A percentile compares a stretch with the other conserved stretches of the same genome.
These are phyloP conservation scores for Dolichotis patagonum DNA, from an alignment of 2,113 vertebrate genomes.

Conservation along the genomic window DNA sequence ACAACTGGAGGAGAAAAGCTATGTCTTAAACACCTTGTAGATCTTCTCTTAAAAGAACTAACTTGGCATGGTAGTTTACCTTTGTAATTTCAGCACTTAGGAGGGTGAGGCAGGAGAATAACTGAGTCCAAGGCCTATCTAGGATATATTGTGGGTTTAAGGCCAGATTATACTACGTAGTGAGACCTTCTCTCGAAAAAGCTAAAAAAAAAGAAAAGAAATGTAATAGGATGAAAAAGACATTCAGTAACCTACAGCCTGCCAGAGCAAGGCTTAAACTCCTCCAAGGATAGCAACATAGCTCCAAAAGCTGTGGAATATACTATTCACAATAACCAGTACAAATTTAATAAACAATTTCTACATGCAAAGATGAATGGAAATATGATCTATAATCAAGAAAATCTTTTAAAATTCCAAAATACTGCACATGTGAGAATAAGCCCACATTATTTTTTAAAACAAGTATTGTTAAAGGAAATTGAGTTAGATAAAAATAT, in stretches of 20 bases:
- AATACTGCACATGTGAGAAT: not conserved
- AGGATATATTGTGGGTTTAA: not conserved
- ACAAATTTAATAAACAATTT: not conserved
- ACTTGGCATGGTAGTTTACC: not conserved
- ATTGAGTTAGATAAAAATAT: no score
- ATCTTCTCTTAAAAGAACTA: not conserved
- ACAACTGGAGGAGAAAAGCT: not conserved
- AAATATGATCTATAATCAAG: not conserved
- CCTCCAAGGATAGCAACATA: not conserved
- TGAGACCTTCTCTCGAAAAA: not conserved
- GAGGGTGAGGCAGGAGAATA: not conserved
- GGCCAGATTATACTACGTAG: not conserved
- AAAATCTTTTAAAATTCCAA: not conserved
- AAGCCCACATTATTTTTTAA: slow-evolving; percentile 24
- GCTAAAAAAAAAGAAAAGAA: not conserved
- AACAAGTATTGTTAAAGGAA: not conserved
- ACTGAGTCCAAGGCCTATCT: not conserved
- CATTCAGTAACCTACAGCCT: not conserved
- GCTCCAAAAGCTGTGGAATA: not conserved
- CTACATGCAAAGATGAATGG: not conserved
- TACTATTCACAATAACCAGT: not conserved
- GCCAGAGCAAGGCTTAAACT: not conserved
- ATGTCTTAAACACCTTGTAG: not conserved
- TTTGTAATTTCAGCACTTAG: not conserved
- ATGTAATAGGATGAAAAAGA: not conserved